Base-by-base conservation (phyloP, 2,797 vertebrate genomes). In the Premnoplex brunnescens region DNA sequence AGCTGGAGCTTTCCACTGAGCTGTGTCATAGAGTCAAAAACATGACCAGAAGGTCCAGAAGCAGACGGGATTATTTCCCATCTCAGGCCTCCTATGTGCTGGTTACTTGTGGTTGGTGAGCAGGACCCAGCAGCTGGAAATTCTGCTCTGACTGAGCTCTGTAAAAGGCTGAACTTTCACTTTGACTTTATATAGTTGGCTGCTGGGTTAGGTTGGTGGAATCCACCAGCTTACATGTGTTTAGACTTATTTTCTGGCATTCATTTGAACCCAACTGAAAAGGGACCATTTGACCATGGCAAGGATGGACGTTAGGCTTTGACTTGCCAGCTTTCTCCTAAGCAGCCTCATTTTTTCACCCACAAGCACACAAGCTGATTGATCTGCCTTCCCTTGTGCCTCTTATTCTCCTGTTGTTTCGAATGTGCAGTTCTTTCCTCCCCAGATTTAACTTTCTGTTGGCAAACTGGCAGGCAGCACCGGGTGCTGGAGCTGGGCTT, bases 161-260 rank as follows among this genome's bases (percentile, higher is more conserved):
- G 56, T 30, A 46, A 56, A 76, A 59, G 19, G 44, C 34, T 93
- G 56, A 81, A 77, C 95, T 96, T 96, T 94, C 87, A 24, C 26
- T 95, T 73, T 94, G 91, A 91, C 66, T 89, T 79, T 4, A 27
- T 67, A 14, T 55, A 27, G 24, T 73, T 63, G 34, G 13, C 83
- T 54, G 10, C 71, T 90, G 83, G 32, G 48, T 86, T 86, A 37
- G 36, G 28, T 32, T 73, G 82, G 63, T 94, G 89, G 94, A 91
- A 90, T 96, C 93, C 69, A 90, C 89, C 76, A 52, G 34, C 10
- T 0, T 41, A 15, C 3, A 1, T 3, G 7, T 21, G 34, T 56
- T 90, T 54, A 2, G 5, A 34, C 36, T 69, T 73, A 12, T 59
- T 77, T 46, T 55, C 64, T 88, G 28, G 17, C 0, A 5, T 88